Evolutionary conservation across 1,140 invertebrate genomes (phyloP).

Genomic region (Sycophaga agraensis): DNA sequence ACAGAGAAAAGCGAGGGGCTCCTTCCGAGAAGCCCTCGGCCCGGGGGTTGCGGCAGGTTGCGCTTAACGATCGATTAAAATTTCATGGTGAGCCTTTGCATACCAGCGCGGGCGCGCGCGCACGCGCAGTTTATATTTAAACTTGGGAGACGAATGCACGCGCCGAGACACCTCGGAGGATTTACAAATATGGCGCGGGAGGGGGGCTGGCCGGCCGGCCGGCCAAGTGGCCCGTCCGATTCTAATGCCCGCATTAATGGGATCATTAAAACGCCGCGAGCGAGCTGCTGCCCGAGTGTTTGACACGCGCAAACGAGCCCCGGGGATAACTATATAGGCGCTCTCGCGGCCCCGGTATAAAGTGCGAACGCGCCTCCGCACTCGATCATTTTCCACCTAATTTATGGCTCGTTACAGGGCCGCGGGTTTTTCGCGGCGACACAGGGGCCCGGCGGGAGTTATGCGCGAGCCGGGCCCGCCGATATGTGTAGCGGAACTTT

Average conservation of each 20-base stretch:
- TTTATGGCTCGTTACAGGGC: constrained; percentile 17
- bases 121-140: too few species aligned
- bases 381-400: constrained; percentile 15
- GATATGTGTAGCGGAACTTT: constrained; percentile 13
- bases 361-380: background rate
- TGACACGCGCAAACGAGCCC: constrained; percentile 9
- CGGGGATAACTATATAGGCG: background rate
- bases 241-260: constrained; percentile 6
- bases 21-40: too few species aligned
- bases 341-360: too few species aligned
- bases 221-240: background rate
- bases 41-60: too few species aligned
- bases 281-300: background rate
- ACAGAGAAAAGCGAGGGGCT: too few species aligned
- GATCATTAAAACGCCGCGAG: background rate
- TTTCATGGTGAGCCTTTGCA: too few species aligned
- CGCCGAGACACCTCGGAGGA: too few species aligned
- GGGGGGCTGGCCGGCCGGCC: background rate
- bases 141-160: too few species aligned
- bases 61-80: too few species aligned
- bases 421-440: constrained; percentile 1
- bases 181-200: background rate
- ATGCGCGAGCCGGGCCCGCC: too few species aligned
- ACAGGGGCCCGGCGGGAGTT: too few species aligned
- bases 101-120: too few species aligned